Evolutionary conservation across 1,140 invertebrate genomes (phyloP).

Genomic region (Geopemphigus sp.): DNA sequence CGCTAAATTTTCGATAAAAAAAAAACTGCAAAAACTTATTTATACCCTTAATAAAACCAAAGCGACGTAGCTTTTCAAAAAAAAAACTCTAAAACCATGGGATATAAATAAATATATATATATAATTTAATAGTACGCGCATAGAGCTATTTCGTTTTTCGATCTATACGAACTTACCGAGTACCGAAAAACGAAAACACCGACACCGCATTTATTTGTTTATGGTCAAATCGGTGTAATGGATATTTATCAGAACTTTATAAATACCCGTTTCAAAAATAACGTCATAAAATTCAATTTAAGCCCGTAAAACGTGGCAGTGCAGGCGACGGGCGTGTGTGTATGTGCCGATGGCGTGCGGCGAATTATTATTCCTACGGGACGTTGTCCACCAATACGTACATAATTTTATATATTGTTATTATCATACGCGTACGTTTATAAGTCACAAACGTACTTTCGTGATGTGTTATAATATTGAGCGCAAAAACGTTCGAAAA

Average conservation of each 20-base stretch:
- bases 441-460: not conserved
- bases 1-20: too few species aligned
- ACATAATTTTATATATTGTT: not conserved
- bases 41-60: too few species aligned
- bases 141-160: too few species aligned
- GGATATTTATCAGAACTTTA: slow-evolving; percentile 3
- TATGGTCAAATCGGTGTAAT: slow-evolving; percentile 12
- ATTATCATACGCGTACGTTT: not conserved
- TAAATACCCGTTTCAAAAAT: slow-evolving; percentile 7
- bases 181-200: not conserved
- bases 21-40: too few species aligned
- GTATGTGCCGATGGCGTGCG: not conserved
- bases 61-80: too few species aligned
- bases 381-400: slow-evolving; percentile 10
- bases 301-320: not conserved
- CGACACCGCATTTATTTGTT: not conserved
- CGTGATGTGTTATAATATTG: not conserved
- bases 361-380: slow-evolving; percentile 17
- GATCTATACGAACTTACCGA: not conserved
- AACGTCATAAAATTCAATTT: slow-evolving; percentile 31
- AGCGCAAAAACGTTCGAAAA: not conserved
- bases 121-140: too few species aligned
- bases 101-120: too few species aligned
- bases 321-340: not conserved
- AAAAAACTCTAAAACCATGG: too few species aligned